Percentiles rank a stretch among this genome's conserved stretches.
These are phyloP conservation scores for Mycogona germanica DNA, from an alignment of 2,888 invertebrate species.

Conservation along the genomic window DNA sequence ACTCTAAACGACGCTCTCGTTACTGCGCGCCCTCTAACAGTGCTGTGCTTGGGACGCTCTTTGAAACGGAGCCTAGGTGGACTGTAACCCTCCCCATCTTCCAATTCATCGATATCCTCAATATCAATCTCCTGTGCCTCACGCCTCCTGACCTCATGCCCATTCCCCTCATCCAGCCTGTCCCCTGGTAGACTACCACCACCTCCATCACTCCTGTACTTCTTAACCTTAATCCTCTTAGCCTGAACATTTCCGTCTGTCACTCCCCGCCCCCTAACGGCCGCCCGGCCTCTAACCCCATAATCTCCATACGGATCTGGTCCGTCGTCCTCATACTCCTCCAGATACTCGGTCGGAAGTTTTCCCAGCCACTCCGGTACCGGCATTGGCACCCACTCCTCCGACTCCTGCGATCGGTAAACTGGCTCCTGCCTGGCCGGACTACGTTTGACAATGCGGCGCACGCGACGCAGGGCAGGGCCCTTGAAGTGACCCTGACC, in stretches of 20 bases:
- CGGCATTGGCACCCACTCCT: conserved; percentile 8
- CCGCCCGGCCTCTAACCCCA: background rate
- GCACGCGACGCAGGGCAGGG: background rate
- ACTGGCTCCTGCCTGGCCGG: conserved; percentile 1
- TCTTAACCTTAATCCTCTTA: conserved; percentile 5
- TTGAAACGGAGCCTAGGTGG: background rate
- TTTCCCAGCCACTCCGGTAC: conserved; percentile 13
- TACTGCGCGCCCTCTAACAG: conserved; percentile 8
- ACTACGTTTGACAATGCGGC: conserved; percentile 8
- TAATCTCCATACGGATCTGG: too few relatives aligned
- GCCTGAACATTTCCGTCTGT: too few relatives aligned
- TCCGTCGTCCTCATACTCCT: conserved; percentile 1
- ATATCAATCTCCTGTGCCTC: too few relatives aligned
- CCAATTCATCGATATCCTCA: too few relatives aligned
- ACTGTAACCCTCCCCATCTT: background rate
- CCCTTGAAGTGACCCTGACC: background rate
- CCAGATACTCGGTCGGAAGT: conserved; percentile 9
- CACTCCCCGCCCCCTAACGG: background rate
- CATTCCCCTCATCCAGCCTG: conserved; percentile 1
- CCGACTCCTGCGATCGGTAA: background rate
- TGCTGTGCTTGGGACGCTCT: conserved; percentile 7
- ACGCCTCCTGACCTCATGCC: too few relatives aligned
- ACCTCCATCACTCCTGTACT: conserved; percentile 7
- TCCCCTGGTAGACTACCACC: conserved; percentile 13
- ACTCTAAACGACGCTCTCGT: conserved; percentile 14